Conservation (phyloP, 2,888 invertebrate genomes). For the Watsonalla binaria region DNA sequence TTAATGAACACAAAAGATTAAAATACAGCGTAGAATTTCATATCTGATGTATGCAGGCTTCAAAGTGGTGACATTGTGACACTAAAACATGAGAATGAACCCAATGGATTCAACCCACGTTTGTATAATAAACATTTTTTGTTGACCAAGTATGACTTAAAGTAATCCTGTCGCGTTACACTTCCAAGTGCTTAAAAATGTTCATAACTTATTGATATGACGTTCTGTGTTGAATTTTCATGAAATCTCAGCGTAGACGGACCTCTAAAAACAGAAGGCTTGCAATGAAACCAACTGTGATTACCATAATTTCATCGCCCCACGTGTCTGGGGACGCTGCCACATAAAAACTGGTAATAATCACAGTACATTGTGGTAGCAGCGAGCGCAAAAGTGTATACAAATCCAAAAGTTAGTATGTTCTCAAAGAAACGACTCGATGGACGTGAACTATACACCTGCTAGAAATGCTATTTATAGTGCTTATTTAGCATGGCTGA, state of each 20-base stretch:
- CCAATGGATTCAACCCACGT: not conserved
- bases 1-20: too few species aligned
- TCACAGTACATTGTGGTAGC: constrained; percentile 61
- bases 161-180: not conserved
- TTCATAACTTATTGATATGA: not conserved
- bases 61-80: too few species aligned
- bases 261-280: constrained; percentile 55
- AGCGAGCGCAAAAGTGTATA: constrained; percentile 25
- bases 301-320: constrained; percentile 76
- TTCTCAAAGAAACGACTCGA: not conserved
- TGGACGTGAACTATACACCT: too few species aligned
- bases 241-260: constrained; percentile 12
- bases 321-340: constrained; percentile 68
- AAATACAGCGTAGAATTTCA: too few species aligned
- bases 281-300: constrained; percentile 65
- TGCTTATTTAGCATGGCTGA: too few species aligned
- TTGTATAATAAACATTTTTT: not conserved
- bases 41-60: too few species aligned
- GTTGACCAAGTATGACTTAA: not conserved
- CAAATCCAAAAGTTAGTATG: constrained; percentile 7
- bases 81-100: not conserved
- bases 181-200: not conserved
- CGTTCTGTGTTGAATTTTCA: not conserved
- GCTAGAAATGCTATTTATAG: too few species aligned
- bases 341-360: constrained; percentile 73